Percentiles rank a stretch among this genome's conserved stretches.
These are phyloP conservation scores for Galerucella pusilla DNA, from an alignment of 2,888 invertebrate species.

Conservation along the genomic window DNA sequence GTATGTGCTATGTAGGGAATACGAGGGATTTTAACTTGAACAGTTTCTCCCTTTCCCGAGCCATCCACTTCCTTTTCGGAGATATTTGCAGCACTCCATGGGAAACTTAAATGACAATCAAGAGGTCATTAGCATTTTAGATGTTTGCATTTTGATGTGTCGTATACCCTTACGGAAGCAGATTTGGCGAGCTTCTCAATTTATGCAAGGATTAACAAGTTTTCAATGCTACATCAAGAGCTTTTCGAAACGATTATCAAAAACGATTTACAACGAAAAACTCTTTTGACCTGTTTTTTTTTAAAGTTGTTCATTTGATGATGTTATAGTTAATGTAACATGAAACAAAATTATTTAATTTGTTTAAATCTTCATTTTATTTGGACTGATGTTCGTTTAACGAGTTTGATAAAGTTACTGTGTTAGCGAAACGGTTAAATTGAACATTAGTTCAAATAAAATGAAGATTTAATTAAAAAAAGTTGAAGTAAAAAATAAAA, in stretches of 20 bases:
- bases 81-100: constrained; percentile 23
- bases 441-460: too few relatives aligned
- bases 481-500: too few relatives aligned
- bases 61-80: constrained; percentile 20
- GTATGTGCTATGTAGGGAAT: not conserved
- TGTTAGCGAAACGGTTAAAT: too few relatives aligned
- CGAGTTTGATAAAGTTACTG: too few relatives aligned
- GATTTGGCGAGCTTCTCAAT: constrained; percentile 26
- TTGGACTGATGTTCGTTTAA: too few relatives aligned
- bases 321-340: too few relatives aligned
- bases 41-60: constrained; percentile 14
- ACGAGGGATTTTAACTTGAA: constrained; percentile 10
- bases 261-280: not conserved
- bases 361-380: too few relatives aligned
- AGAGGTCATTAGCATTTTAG: constrained; percentile 29
- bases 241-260: not conserved
- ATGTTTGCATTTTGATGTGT: constrained; percentile 33
- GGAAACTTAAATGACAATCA: constrained; percentile 30
- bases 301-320: too few relatives aligned
- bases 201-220: constrained; percentile 28
- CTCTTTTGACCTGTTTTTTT: too few relatives aligned
- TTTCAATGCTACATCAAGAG: constrained; percentile 22
- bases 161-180: constrained; percentile 13
- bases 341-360: too few relatives aligned
- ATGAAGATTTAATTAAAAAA: too few relatives aligned